Evolutionary conservation across 2,888 invertebrate genomes (phyloP).

Genomic region (Harmothoe impar): DNA sequence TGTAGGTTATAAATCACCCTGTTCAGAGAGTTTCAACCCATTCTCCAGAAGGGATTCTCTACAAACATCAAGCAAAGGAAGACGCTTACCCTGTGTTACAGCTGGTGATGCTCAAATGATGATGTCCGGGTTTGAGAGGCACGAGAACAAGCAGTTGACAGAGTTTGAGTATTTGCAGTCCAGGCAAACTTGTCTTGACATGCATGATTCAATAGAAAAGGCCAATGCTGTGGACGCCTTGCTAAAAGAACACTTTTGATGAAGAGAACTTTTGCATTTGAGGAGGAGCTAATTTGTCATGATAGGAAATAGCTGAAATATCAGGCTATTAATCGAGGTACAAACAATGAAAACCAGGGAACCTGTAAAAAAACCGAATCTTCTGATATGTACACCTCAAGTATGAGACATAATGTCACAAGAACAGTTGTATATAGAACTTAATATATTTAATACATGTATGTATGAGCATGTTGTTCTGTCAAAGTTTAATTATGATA

Average conservation of each 20-base stretch:
- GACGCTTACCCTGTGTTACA: background rate
- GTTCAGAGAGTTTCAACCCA: background rate
- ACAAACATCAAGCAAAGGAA: constrained; percentile 1
- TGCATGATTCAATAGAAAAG: background rate
- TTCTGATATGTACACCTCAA: too few species aligned
- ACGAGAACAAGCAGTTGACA: background rate
- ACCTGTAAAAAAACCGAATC: too few species aligned
- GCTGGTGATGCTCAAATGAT: constrained; percentile 13
- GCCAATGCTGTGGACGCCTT: background rate
- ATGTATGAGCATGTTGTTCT: too few species aligned
- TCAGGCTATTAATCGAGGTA: too few species aligned
- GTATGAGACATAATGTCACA: too few species aligned
- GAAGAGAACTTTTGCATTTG: too few species aligned
- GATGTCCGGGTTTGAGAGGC: background rate
- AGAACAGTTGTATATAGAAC: too few species aligned
- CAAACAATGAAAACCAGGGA: too few species aligned
- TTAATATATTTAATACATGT: too few species aligned
- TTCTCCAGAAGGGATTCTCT: background rate
- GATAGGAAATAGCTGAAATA: too few species aligned
- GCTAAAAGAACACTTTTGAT: constrained; percentile 13
- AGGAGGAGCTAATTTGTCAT: too few species aligned
- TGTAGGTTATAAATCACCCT: background rate
- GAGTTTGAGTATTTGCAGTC: background rate
- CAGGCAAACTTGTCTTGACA: background rate
- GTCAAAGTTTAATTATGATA: too few species aligned